Evolutionary conservation across 2,888 invertebrate species (phyloP).

Genomic region (Linnaemya vulpina): DNA sequence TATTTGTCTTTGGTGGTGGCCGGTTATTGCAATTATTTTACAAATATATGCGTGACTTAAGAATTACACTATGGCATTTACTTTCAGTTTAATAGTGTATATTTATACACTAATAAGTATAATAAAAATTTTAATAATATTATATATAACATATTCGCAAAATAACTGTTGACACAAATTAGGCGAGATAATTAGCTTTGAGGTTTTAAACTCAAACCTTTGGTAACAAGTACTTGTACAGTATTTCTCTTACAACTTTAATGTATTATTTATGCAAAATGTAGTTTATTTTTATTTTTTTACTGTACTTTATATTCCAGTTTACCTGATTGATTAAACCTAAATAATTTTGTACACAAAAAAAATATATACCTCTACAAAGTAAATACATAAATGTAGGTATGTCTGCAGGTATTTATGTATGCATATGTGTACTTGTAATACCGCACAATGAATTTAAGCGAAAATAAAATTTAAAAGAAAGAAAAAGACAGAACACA

Average conservation of each 20-base stretch:
- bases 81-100: too few species aligned
- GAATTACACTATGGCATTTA: too few species aligned
- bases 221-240: not conserved
- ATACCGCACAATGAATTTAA: slow-evolving; percentile 20
- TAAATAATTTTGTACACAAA: slow-evolving; percentile 10
- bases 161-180: slow-evolving; percentile 35
- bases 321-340: slow-evolving; percentile 37
- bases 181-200: not conserved
- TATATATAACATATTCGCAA: not conserved
- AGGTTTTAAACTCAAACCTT: too few species aligned
- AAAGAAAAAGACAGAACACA: slow-evolving; percentile 23
- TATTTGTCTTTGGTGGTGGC: too few species aligned
- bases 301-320: slow-evolving; percentile 29
- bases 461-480: not conserved
- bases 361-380: too few species aligned
- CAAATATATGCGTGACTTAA: too few species aligned
- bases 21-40: too few species aligned
- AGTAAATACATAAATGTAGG: too few species aligned
- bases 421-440: not conserved
- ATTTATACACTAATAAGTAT: too few species aligned
- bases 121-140: not conserved
- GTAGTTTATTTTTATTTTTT: not conserved
- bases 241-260: not conserved
- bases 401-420: too few species aligned
- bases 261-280: slow-evolving; percentile 28